phyloP scores from a whole-genome alignment of 2,888 invertebrate species.

The Sceliomorpha sp. region DNA sequence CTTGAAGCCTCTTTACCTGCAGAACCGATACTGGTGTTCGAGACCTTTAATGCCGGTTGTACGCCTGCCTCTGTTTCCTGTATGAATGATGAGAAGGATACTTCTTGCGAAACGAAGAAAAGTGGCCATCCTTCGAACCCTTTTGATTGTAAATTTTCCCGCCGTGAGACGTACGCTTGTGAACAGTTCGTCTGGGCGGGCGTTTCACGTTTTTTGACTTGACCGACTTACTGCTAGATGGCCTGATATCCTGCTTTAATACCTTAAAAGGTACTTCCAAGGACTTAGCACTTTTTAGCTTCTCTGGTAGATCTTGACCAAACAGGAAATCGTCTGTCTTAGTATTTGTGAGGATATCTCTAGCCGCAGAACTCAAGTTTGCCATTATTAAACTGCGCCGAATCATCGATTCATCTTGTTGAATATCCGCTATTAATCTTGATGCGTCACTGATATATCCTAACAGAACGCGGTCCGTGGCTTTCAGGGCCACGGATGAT shows the following conservation, averaged over 20 bases:
- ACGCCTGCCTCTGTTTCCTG: too few relatives aligned
- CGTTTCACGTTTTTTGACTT: slow-evolving; percentile 15
- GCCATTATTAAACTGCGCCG: slow-evolving; percentile 12
- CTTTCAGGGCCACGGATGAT: not conserved
- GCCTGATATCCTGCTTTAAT: slow-evolving; percentile 5
- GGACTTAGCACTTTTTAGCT: slow-evolving; percentile 7
- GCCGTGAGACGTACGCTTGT: slow-evolving; percentile 7
- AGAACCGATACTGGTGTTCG: not conserved
- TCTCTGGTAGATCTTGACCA: slow-evolving; percentile 9
- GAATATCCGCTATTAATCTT: slow-evolving; percentile 9
- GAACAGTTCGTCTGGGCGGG: slow-evolving; percentile 13
- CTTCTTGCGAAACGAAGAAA: not conserved
- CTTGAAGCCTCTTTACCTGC: not conserved
- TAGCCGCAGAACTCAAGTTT: slow-evolving; percentile 11
- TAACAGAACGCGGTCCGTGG: slow-evolving; percentile 2
- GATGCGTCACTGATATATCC: slow-evolving; percentile 13
- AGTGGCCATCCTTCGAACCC: slow-evolving; percentile 5
- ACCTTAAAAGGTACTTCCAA: slow-evolving; percentile 6
- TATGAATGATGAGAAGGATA: slow-evolving; percentile 1
- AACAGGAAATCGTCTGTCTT: too few relatives aligned
- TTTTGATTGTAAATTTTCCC: slow-evolving; percentile 13
- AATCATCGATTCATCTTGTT: slow-evolving; percentile 18
- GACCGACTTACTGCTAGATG: not conserved
- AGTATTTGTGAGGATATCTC: slow-evolving; percentile 3
- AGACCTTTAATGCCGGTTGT: too few relatives aligned